Percentiles rank a stretch among this genome's conserved stretches.
Conservation (phyloP, 1,140 invertebrate species). For the Chironomus tepperi region DNA sequence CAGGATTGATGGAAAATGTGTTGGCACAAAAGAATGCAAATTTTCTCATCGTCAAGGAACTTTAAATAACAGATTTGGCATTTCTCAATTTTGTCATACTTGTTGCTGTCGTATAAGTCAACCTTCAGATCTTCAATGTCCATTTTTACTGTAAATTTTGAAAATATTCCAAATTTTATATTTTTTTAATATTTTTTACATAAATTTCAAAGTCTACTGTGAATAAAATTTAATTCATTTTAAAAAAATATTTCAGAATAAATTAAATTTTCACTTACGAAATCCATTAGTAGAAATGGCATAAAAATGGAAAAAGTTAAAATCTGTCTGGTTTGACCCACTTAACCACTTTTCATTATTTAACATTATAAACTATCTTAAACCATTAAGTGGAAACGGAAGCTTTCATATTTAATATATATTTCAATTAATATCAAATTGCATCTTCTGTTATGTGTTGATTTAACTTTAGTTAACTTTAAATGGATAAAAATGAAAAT, state of each 20-base stretch:
- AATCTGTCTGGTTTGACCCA: background rate
- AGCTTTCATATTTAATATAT: conserved; percentile 5
- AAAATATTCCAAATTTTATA: background rate
- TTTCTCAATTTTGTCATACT: too few species aligned
- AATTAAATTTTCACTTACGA: background rate
- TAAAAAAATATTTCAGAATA: background rate
- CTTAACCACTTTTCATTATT: background rate
- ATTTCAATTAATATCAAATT: conserved; percentile 9
- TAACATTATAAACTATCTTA: background rate
- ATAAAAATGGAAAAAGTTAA: background rate
- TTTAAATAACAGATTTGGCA: too few species aligned
- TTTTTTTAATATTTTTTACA: background rate
- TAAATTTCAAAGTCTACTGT: background rate
- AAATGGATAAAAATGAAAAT: too few species aligned
- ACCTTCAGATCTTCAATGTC: too few species aligned
- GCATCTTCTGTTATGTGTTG: background rate
- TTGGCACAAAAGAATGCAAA: too few species aligned
- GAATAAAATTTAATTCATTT: background rate
- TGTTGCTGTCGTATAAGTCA: too few species aligned
- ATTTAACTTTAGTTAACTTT: background rate
- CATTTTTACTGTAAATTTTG: too few species aligned
- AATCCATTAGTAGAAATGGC: background rate
- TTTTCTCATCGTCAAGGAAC: too few species aligned
- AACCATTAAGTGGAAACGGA: conserved; percentile 6
- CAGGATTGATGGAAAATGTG: too few species aligned